Percentiles rank a stretch among this genome's conserved stretches.
Conservation (phyloP, 1,140 invertebrate genomes). For the Aleiodes sp. region DNA sequence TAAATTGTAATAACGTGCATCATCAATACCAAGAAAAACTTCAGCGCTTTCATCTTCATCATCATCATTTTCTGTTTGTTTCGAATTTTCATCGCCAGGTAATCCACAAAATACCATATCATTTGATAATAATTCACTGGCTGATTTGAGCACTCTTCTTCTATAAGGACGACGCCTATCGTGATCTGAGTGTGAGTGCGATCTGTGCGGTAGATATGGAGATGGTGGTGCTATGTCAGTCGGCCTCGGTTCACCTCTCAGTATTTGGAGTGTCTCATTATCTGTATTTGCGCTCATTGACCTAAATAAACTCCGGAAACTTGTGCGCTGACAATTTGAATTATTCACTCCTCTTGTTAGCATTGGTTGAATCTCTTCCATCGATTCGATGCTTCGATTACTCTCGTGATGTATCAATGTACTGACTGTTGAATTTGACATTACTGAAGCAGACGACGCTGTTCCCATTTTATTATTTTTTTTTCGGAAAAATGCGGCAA, state of each 20-base stretch:
- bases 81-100: constrained; percentile 41
- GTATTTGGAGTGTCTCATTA: constrained; percentile 65
- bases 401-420: constrained; percentile 44
- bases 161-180: constrained; percentile 48
- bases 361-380: constrained; percentile 50
- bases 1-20: constrained; percentile 66
- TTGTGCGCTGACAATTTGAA: constrained; percentile 47
- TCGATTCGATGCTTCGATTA: constrained; percentile 42
- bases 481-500: constrained; percentile 54
- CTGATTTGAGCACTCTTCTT: constrained; percentile 54
- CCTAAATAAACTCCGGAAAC: constrained; percentile 61
- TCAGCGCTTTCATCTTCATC: constrained; percentile 55
- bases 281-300: constrained; percentile 68
- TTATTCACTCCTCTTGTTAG: constrained; percentile 21
- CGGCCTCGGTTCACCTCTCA: constrained; percentile 69
- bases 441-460: constrained; percentile 44
- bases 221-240: constrained; percentile 69
- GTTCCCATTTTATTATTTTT: constrained; percentile 52
- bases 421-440: constrained; percentile 43
- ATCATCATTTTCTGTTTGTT: constrained; percentile 44
- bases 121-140: constrained; percentile 56
- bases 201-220: constrained; percentile 58
- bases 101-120: constrained; percentile 63
- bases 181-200: constrained; percentile 60
- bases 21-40: constrained; percentile 61